Evolutionary conservation across 2,888 invertebrate genomes (phyloP).

Genomic region (Sabellastarte sp.): DNA sequence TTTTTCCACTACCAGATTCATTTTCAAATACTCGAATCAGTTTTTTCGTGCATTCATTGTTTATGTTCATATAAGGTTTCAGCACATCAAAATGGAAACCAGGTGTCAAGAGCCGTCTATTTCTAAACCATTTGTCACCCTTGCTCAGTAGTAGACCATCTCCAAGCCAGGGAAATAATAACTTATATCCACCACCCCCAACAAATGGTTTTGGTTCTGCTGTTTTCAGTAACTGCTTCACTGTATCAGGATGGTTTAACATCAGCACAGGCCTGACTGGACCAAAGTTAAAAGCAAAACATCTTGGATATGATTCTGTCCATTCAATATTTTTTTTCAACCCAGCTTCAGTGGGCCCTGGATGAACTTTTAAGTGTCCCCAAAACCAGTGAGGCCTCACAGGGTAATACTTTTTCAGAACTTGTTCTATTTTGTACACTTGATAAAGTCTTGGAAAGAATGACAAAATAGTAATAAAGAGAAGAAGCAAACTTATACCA

Average conservation of each 20-base stretch:
- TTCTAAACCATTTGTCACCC: slow-evolving; percentile 18
- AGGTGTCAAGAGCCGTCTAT: slow-evolving; percentile 17
- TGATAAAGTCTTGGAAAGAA: too few species aligned
- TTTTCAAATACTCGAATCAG: slow-evolving; percentile 1
- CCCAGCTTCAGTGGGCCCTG: slow-evolving; percentile 38
- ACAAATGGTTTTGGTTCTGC: slow-evolving; percentile 17
- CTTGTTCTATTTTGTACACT: too few species aligned
- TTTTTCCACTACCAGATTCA: background rate
- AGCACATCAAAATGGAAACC: slow-evolving; percentile 23
- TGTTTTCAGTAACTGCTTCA: slow-evolving; percentile 1
- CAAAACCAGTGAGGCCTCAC: background rate
- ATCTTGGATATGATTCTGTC: slow-evolving; percentile 10
- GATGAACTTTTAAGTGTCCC: slow-evolving; percentile 10
- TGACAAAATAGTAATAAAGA: too few species aligned
- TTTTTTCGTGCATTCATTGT: slow-evolving; percentile 13
- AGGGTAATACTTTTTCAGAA: background rate
- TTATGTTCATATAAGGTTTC: slow-evolving; percentile 13
- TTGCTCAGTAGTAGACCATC: slow-evolving; percentile 15
- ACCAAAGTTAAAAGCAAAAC: slow-evolving; percentile 8
- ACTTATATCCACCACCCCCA: slow-evolving; percentile 13
- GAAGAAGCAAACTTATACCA: too few species aligned
- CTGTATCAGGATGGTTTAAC: background rate
- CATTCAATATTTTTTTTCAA: slow-evolving; percentile 28
- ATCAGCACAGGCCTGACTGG: background rate
- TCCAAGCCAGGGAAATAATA: slow-evolving; percentile 14